Conservation (phyloP, 1,140 invertebrate genomes). For the Adelges cooleyi region DNA sequence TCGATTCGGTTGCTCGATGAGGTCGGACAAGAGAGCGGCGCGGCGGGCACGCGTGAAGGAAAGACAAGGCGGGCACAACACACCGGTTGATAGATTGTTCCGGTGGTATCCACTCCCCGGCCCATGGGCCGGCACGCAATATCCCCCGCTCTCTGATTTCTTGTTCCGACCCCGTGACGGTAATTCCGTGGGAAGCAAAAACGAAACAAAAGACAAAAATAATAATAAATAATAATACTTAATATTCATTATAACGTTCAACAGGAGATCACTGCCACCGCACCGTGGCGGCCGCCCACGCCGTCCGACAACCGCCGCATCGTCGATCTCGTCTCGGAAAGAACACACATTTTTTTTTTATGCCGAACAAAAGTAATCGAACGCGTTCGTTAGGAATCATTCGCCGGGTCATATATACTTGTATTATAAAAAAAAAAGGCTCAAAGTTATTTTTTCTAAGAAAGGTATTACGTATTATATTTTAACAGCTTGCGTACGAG, state of each 20-base stretch:
- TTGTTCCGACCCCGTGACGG: not conserved
- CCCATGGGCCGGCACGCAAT: not conserved
- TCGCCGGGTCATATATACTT: too few relatives aligned
- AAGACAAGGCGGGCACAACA: not conserved
- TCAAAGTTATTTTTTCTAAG: too few relatives aligned
- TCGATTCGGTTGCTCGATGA: not conserved
- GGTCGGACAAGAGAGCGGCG: not conserved
- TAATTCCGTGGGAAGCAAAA: too few relatives aligned
- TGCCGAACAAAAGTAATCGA: too few relatives aligned
- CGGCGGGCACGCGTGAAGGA: not conserved
- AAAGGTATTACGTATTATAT: too few relatives aligned
- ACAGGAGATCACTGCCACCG: not conserved
- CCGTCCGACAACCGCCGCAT: too few relatives aligned
- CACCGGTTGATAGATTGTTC: constrained; percentile 24
- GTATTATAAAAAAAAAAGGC: too few relatives aligned
- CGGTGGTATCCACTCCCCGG: not conserved
- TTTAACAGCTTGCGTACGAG: too few relatives aligned
- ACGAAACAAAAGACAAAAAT: not conserved
- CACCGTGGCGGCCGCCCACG: too few relatives aligned
- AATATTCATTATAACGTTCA: constrained; percentile 14
- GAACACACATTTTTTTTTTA: too few relatives aligned
- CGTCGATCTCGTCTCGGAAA: not conserved
- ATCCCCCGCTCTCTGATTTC: not conserved
- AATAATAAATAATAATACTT: not conserved
- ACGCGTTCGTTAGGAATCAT: too few relatives aligned